Percentiles rank a stretch among this genome's conserved stretches.
These are phyloP conservation scores for Cardiocondyla obscurior DNA, from an alignment of 1,140 invertebrate genomes.

Conservation along the genomic window DNA sequence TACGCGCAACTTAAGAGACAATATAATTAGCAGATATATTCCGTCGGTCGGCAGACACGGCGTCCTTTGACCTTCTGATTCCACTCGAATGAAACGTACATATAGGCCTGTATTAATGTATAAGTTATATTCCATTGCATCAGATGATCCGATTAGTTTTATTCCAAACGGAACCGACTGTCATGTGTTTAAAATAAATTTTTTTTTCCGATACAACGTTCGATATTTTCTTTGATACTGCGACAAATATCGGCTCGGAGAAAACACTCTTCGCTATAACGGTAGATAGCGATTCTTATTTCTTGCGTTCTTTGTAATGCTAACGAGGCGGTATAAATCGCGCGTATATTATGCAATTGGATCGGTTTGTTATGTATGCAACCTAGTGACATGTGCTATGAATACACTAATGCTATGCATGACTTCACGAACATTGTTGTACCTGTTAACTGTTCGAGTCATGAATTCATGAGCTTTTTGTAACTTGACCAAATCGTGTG, in stretches of 20 bases:
- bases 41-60: constrained; percentile 50
- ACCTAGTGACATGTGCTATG: constrained; percentile 1
- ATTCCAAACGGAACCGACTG: background rate
- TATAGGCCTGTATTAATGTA: background rate
- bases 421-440: constrained; percentile 2
- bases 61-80: constrained; percentile 76
- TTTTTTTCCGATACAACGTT: no score
- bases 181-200: no score
- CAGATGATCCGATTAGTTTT: constrained; percentile 12
- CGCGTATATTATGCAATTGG: constrained; percentile 21
- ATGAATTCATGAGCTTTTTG: constrained; percentile 3
- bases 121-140: constrained; percentile 48
- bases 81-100: constrained; percentile 66
- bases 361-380: constrained; percentile 33
- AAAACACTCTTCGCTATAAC: constrained; percentile 2
- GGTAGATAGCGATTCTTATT: constrained; percentile 10
- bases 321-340: background rate
- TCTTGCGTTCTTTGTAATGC: constrained; percentile 1
- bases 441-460: background rate
- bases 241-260: background rate
- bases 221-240: background rate
- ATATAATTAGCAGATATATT: constrained; percentile 74
- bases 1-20: constrained; percentile 50
- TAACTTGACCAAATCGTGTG: no score
- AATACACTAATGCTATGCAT: background rate